Evolutionary conservation across 1,140 invertebrate species (phyloP).

Genomic region (Lanistes nyassanus): DNA sequence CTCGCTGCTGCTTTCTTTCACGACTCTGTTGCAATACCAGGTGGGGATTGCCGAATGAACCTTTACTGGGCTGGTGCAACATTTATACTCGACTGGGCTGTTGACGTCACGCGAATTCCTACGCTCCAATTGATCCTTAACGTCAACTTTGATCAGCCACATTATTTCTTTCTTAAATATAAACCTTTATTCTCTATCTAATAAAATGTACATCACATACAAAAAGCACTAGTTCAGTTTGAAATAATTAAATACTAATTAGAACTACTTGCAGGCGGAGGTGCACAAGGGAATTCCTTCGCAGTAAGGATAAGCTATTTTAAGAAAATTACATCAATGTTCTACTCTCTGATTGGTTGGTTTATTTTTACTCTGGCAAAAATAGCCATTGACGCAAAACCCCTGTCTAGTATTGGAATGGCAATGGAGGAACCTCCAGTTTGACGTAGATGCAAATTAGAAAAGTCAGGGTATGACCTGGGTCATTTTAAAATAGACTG

Average conservation of each 20-base stretch:
- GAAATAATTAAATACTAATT: neutral
- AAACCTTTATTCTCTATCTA: too few species aligned
- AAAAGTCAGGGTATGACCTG: slow-evolving; percentile 6
- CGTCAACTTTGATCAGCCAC: too few species aligned
- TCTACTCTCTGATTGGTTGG: slow-evolving; percentile 15
- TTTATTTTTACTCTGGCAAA: slow-evolving; percentile 17
- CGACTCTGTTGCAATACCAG: slow-evolving; percentile 12
- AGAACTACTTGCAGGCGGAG: slow-evolving; percentile 2
- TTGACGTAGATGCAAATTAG: slow-evolving; percentile 25
- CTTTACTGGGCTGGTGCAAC: slow-evolving; percentile 17
- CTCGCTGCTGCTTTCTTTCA: neutral
- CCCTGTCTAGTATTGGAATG: neutral
- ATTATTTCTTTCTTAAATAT: too few species aligned
- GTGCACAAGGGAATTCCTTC: slow-evolving; percentile 2
- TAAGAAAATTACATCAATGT: slow-evolving; percentile 32
- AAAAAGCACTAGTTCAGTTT: too few species aligned
- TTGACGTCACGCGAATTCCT: too few species aligned
- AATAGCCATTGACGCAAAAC: slow-evolving; percentile 32
- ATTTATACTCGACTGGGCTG: slow-evolving; percentile 11
- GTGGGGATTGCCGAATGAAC: slow-evolving; percentile 20
- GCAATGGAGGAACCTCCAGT: slow-evolving; percentile 7
- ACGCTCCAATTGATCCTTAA: too few species aligned
- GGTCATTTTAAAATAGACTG: slow-evolving; percentile 18
- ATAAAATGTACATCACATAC: too few species aligned
- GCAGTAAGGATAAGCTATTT: slow-evolving; percentile 15